These are phyloP conservation scores for Ganaspis brasiliensis DNA, from an alignment of 2,888 invertebrate genomes.

Conservation along the genomic window DNA sequence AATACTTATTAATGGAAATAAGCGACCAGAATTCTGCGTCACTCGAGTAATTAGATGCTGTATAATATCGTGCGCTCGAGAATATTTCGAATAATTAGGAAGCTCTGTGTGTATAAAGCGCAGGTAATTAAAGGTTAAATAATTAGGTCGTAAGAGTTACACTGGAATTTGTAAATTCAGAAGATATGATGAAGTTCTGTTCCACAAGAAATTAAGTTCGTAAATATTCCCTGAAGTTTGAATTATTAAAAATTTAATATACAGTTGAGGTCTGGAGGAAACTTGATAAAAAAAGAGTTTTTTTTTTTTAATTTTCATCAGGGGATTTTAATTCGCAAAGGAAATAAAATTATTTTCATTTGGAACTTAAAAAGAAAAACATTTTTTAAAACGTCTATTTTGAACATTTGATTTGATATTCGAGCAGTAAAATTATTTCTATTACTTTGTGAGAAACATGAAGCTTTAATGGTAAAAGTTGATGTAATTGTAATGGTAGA, in stretches of 20 bases:
- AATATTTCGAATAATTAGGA: slow-evolving; percentile 34
- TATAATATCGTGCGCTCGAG: slow-evolving; percentile 19
- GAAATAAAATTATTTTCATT: no score
- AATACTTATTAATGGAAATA: slow-evolving; percentile 5
- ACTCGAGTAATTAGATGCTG: slow-evolving; percentile 33
- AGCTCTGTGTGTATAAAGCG: neutral
- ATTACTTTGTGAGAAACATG: neutral
- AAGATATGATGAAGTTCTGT: slow-evolving; percentile 17
- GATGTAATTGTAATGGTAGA: slow-evolving; percentile 1
- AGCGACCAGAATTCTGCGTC: neutral
- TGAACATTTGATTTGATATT: no score
- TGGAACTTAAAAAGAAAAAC: no score
- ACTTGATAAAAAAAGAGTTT: no score
- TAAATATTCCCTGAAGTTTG: neutral
- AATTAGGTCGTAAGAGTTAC: slow-evolving; percentile 27
- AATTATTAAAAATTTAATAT: neutral
- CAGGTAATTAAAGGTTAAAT: slow-evolving; percentile 35
- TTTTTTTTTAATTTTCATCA: neutral
- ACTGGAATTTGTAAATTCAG: neutral
- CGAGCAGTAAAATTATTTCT: neutral
- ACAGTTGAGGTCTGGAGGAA: neutral
- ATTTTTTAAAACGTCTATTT: no score
- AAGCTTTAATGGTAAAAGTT: neutral
- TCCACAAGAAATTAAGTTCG: neutral
- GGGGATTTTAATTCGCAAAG: no score